These are phyloP conservation scores for Balearica regulorum DNA, from an alignment of 2,797 vertebrate genomes.

Conservation along the genomic window DNA sequence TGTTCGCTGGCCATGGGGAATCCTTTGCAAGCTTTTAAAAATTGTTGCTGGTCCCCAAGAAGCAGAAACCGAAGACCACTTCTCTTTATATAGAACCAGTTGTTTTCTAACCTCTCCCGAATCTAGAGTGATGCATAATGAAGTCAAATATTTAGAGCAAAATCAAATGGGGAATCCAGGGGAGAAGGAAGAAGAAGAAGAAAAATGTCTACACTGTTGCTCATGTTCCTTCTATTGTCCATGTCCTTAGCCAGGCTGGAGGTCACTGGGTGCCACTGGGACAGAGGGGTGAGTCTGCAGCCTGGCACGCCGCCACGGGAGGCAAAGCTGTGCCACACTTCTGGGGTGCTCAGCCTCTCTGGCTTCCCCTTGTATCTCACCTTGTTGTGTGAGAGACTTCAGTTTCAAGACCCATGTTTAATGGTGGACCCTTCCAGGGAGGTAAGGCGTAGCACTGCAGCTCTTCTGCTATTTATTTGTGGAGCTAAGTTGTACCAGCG, in stretches of 20 bases:
- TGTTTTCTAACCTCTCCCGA: not conserved
- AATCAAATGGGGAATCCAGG: not conserved
- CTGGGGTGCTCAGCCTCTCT: not conserved
- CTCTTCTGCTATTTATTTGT: not conserved
- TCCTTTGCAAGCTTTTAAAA: not conserved
- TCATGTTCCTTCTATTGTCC: not conserved
- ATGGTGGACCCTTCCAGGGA: not conserved
- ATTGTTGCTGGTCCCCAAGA: not conserved
- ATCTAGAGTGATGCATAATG: not conserved
- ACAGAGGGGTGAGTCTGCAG: not conserved
- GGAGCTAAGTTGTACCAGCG: not conserved
- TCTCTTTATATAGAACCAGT: not conserved
- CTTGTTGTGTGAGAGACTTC: not conserved
- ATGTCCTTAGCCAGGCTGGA: not conserved
- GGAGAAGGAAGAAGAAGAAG: not conserved
- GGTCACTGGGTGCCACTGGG: not conserved
- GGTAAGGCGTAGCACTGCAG: not conserved
- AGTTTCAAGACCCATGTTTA: not conserved
- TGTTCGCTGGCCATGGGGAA: not conserved
- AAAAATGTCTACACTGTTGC: not conserved
- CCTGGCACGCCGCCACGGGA: rapidly evolving
- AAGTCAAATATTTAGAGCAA: not conserved
- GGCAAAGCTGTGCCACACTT: rapidly evolving
- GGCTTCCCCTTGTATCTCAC: not conserved
- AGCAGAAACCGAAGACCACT: not conserved